Conservation (phyloP, 1,140 invertebrate species). For the Atta cephalotes region DNA sequence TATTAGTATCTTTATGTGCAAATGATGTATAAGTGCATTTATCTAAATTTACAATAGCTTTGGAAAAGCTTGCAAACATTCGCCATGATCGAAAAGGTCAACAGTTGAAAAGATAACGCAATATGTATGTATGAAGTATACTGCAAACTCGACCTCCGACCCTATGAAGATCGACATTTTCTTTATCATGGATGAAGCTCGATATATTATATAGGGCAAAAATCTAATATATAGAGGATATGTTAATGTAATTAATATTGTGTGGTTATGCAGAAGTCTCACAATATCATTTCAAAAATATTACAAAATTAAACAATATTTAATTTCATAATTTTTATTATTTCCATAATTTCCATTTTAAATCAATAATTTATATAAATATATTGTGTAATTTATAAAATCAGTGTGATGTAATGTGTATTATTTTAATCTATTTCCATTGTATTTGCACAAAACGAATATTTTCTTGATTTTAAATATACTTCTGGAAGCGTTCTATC, state of each 20-base stretch:
- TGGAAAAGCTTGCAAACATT: slow-evolving; percentile 23
- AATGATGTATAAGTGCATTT: background rate
- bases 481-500: background rate
- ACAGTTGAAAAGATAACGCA: slow-evolving; percentile 40
- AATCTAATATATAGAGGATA: slow-evolving; percentile 16
- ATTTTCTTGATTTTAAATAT: background rate
- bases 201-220: background rate
- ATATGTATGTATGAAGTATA: background rate
- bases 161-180: slow-evolving; percentile 43
- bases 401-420: background rate
- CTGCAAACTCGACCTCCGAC: slow-evolving; percentile 6
- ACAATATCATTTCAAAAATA: background rate
- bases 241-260: slow-evolving; percentile 5
- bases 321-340: slow-evolving; percentile 7
- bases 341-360: background rate
- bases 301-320: background rate
- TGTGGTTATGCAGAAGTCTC: background rate
- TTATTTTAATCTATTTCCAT: background rate
- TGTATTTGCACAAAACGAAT: background rate
- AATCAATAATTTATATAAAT: background rate
- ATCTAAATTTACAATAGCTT: slow-evolving; percentile 26
- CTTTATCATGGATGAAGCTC: slow-evolving; percentile 32
- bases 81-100: slow-evolving; percentile 33
- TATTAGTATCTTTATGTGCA: background rate
- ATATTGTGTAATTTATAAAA: background rate